Conservation (phyloP, 2,113 vertebrate species). For the Sylvia atricapilla region DNA sequence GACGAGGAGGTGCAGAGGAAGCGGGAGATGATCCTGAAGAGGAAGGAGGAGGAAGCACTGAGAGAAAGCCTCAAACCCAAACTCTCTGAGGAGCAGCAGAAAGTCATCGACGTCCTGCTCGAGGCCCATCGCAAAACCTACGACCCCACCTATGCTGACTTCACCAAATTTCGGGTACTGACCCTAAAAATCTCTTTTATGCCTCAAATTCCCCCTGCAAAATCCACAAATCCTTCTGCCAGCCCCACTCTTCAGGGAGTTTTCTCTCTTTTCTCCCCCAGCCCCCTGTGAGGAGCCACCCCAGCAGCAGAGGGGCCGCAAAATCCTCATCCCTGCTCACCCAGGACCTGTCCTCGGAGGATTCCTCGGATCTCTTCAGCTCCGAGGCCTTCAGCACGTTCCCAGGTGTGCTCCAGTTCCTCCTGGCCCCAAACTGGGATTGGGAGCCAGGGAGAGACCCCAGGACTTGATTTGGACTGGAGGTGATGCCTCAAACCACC, state of each 20-base stretch:
- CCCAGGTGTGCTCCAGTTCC: slow-evolving; percentile 58
- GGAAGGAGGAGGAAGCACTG: slow-evolving; percentile 90
- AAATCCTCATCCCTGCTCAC: slow-evolving; percentile 76
- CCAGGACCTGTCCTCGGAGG: slow-evolving; percentile 71
- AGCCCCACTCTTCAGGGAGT: accelerated
- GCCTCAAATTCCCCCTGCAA: no score
- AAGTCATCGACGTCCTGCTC: slow-evolving; percentile 82
- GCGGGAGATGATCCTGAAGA: slow-evolving; percentile 90
- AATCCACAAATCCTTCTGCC: accelerated
- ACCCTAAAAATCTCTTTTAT: not conserved
- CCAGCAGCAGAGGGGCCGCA: slow-evolving; percentile 55
- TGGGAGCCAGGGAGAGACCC: not conserved
- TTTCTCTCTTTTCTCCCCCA: slow-evolving; percentile 44
- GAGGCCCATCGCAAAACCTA: slow-evolving; percentile 95
- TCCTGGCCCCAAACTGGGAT: not conserved
- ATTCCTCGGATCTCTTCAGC: slow-evolving; percentile 79
- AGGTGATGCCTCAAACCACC: accelerated
- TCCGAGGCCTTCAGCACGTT: slow-evolving; percentile 58
- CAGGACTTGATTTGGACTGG: accelerated
- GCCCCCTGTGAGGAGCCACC: slow-evolving; percentile 81
- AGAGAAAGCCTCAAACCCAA: slow-evolving; percentile 85
- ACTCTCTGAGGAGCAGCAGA: slow-evolving; percentile 88
- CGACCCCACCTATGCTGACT: slow-evolving; percentile 91
- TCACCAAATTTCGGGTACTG: slow-evolving; percentile 86
- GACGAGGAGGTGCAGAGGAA: slow-evolving; percentile 98